These are phyloP conservation scores for Ondatra zibethicus DNA, from an alignment of 2,113 vertebrate genomes.

Conservation along the genomic window DNA sequence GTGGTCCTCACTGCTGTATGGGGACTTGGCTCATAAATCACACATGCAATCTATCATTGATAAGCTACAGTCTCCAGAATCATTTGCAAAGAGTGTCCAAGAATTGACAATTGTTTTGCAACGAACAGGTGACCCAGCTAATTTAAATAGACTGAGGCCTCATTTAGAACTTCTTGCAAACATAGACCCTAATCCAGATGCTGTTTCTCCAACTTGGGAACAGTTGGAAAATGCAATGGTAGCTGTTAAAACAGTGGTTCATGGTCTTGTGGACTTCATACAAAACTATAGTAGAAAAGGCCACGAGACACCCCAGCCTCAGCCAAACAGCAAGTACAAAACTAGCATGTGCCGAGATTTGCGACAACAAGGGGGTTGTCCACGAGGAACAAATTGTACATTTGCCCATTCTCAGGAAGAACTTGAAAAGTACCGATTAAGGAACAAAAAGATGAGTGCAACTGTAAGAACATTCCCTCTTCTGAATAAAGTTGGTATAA, in stretches of 20 bases:
- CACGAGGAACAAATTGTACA: conserved; percentile 96
- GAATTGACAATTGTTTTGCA: conserved; percentile 98
- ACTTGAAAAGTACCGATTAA: conserved; percentile 96
- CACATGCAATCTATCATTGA: conserved; percentile 99
- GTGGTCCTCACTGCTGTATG: conserved; percentile 98
- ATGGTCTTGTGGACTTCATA: conserved; percentile 97
- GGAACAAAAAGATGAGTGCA: conserved; percentile 96
- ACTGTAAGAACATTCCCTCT: conserved; percentile 91
- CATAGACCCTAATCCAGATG: conserved; percentile 98
- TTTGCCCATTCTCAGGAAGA: conserved; percentile 99
- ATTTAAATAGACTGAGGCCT: conserved; percentile 94
- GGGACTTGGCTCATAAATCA: conserved; percentile 98
- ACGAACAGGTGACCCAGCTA: conserved; percentile 96
- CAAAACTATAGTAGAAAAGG: conserved; percentile 98
- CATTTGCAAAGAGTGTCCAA: conserved; percentile 98
- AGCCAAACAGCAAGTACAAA: conserved; percentile 98
- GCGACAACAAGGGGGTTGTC: conserved; percentile 96
- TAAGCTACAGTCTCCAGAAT: conserved; percentile 98
- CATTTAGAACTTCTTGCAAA: conserved; percentile 96
- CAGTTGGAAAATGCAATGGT: conserved; percentile 96
- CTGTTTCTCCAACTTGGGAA: conserved; percentile 93
- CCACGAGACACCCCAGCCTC: conserved; percentile 96
- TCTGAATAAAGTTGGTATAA: conserved; percentile 90
- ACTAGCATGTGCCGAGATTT: conserved; percentile 99
- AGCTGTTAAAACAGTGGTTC: conserved; percentile 96